A percentile compares a stretch with the other conserved stretches of the same genome.
phyloP scores from a whole-genome alignment of 2,113 vertebrate species.

The Erythrocebus patas region DNA sequence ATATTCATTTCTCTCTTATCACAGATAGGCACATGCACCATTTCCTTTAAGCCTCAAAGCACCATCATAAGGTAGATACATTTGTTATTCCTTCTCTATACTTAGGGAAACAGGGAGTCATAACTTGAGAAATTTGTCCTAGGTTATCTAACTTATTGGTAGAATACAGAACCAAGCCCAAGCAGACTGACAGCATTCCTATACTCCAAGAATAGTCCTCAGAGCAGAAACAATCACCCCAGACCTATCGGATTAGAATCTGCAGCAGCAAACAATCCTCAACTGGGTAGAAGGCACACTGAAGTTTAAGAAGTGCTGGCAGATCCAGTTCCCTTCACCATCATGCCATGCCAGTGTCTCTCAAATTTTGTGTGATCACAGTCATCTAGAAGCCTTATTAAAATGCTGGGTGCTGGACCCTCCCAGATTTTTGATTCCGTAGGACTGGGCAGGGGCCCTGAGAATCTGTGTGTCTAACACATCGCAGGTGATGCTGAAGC shows the following conservation, averaged over 20 bases:
- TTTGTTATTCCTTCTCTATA: accelerated
- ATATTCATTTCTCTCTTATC: background rate
- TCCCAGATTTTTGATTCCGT: accelerated
- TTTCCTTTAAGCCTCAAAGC: background rate
- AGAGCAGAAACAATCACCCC: background rate
- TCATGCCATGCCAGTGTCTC: accelerated
- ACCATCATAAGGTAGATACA: accelerated
- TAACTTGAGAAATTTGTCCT: background rate
- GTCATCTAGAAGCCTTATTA: background rate
- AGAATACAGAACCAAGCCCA: background rate
- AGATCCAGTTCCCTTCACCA: accelerated
- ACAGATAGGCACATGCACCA: accelerated
- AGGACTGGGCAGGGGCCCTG: accelerated
- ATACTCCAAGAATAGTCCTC: background rate
- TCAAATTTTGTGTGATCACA: too few relatives aligned
- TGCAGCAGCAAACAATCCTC: background rate
- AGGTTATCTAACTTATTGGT: too few relatives aligned
- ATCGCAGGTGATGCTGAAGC: background rate
- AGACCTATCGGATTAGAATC: background rate
- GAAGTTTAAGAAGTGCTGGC: background rate
- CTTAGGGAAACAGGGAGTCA: background rate
- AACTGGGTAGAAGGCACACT: too few relatives aligned
- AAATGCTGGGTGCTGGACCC: background rate
- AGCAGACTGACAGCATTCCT: accelerated
- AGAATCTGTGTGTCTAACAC: background rate